Base-by-base conservation (phyloP, 2,888 invertebrate genomes). In the Chrysina gloriosa region DNA sequence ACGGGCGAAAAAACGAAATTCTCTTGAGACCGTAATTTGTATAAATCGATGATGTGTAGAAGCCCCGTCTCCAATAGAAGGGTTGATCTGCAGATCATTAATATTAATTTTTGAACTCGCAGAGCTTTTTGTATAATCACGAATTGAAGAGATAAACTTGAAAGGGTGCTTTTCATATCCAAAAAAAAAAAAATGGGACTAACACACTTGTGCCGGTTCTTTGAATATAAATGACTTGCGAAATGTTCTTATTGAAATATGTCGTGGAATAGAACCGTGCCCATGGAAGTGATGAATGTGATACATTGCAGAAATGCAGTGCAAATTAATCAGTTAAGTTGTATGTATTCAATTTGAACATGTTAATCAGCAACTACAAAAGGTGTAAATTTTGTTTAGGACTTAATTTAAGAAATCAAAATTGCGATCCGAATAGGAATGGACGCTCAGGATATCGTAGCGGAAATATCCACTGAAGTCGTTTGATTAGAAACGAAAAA, bases 51-150 rank as follows among this genome's bases (percentile, higher is more conserved):
- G 63, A 36, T n/a, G n/a, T 36, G 42, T 39, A 63, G 63, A 63
- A 67, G 52, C 19, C 27, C 27, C 21, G 16, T 16, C 34, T 16
- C 39, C 29, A 52, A 67, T 39, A 36, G 52, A 67, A 67, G 58
- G 67, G 67, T 63, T 63, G 63, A 36, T 19, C 39, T n/a, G 25
- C 7, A 21, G 34, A 42, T 67, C 67, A 67, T 67, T 67, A 67
- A 67, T 67, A 67, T 67, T 67, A 67, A 67, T 67, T 67, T 67
- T 67, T 67, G 63, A 29, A n/a, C 11, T 21, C 39, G 39, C 63
- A 11, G 48, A 31, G 52, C 47, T 61, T 67, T 63, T 58, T 58
- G 39, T 58, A 50, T 36, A 39, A 34, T 42, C 25, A 42, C 23
- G 50, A 67, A 50, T 42, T 48, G 50, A 63, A 47, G 52, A 34